phyloP scores from a whole-genome alignment of 1,140 invertebrate genomes.

The Drosophila pruinosa region DNA sequence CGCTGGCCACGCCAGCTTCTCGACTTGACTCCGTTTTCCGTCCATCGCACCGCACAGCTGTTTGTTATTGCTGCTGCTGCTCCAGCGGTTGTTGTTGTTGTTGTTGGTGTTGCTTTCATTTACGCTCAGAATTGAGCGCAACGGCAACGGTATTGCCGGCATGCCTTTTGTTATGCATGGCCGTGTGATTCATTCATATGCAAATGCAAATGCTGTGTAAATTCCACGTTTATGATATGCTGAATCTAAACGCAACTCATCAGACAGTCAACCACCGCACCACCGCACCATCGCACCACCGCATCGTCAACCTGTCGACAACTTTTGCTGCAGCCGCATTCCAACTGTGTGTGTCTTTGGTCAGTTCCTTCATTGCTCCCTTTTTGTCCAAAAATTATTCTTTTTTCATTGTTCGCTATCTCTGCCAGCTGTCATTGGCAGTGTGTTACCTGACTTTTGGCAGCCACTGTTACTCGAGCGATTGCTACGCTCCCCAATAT shows the following conservation, averaged over 20 bases:
- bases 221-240: conserved; percentile 53
- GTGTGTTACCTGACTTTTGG: neutral
- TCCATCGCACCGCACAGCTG: neutral
- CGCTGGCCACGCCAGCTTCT: neutral
- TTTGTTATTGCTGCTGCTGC: neutral
- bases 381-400: neutral
- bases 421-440: neutral
- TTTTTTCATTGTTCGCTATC: neutral
- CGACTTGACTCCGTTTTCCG: too few species aligned
- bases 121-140: conserved; percentile 17
- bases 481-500: neutral
- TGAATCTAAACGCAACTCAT: conserved; percentile 12
- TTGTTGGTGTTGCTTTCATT: conserved; percentile 26
- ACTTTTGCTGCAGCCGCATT: neutral
- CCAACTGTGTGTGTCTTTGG: neutral
- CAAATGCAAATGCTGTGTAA: conserved; percentile 76
- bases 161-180: conserved; percentile 53
- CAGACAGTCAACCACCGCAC: neutral
- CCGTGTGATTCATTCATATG: conserved; percentile 65
- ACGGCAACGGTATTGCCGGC: too few species aligned
- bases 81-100: neutral
- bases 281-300: neutral
- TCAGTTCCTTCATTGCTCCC: neutral
- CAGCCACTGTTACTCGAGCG: neutral
- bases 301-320: too few species aligned